Evolutionary conservation across 2,888 invertebrate genomes (phyloP).

Genomic region (Amblyjoppa fuscipennis): DNA sequence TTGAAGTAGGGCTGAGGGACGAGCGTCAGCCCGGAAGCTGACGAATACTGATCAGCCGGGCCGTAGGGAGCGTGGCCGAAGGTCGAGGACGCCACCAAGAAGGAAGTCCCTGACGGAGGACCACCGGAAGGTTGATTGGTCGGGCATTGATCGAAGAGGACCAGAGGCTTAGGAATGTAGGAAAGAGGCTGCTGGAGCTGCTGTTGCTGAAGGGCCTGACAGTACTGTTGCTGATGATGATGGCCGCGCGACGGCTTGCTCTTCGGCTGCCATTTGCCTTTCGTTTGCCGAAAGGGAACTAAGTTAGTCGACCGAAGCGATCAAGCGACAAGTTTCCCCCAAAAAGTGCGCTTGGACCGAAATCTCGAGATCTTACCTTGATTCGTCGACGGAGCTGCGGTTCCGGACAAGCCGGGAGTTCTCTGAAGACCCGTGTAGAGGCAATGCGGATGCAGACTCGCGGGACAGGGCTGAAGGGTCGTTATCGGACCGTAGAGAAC

Average conservation of each 20-base stretch:
- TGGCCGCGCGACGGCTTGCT: conserved; percentile 74
- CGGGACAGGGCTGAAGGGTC: conserved; percentile 76
- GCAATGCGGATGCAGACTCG: conserved; percentile 76
- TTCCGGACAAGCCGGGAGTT: conserved; percentile 70
- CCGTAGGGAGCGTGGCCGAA: conserved; percentile 75
- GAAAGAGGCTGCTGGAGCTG: conserved; percentile 67
- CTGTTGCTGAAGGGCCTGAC: conserved; percentile 59
- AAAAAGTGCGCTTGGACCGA: neutral
- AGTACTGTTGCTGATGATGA: conserved; percentile 68
- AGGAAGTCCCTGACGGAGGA: conserved; percentile 72
- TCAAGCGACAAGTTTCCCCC: neutral
- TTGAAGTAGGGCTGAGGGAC: conserved; percentile 79
- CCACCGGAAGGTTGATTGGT: conserved; percentile 62
- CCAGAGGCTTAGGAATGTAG: conserved; percentile 76
- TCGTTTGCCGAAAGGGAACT: conserved; percentile 70
- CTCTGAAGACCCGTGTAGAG: conserved; percentile 77
- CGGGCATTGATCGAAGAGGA: conserved; percentile 77
- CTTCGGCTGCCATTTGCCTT: conserved; percentile 79
- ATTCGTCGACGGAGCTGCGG: conserved; percentile 68
- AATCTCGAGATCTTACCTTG: conserved; percentile 74
- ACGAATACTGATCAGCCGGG: conserved; percentile 76
- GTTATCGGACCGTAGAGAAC: conserved; percentile 79
- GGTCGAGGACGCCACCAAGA: conserved; percentile 77
- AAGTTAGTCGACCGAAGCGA: neutral
- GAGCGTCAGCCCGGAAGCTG: conserved; percentile 72